phyloP scores from a whole-genome alignment of 1,140 invertebrate species.

The Ditylenchus dipsaci region DNA sequence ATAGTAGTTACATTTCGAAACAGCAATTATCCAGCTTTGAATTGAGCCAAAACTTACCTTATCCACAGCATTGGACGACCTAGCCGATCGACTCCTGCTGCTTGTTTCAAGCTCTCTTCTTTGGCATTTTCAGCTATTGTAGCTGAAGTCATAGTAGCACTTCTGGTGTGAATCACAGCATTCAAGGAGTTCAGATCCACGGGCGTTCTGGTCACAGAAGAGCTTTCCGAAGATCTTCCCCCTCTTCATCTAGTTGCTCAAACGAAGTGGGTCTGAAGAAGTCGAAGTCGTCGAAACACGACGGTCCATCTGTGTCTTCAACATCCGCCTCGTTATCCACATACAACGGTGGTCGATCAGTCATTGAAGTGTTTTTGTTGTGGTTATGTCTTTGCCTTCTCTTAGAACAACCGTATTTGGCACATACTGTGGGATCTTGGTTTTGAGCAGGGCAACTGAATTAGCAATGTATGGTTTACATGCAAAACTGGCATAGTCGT shows the following conservation, averaged over 20 bases:
- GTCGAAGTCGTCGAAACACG: constrained; percentile 25
- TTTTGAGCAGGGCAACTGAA: constrained; percentile 19
- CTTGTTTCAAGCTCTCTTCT: background rate
- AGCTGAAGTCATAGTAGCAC: background rate
- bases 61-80: background rate
- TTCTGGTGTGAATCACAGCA: background rate
- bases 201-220: background rate
- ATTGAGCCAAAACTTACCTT: background rate
- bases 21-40: too few species aligned
- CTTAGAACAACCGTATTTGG: constrained; percentile 16
- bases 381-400: background rate
- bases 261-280: constrained; percentile 21
- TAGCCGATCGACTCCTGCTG: background rate
- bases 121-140: background rate
- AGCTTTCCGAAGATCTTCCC: background rate
- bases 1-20: too few species aligned
- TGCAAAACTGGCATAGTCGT: too few species aligned
- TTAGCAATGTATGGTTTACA: too few species aligned
- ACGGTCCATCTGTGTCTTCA: constrained; percentile 9
- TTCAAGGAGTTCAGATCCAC: background rate
- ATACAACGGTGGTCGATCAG: background rate
- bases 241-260: background rate
- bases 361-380: background rate
- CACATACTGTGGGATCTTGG: constrained; percentile 15
- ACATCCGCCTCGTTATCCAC: constrained; percentile 24